Base-by-base conservation (phyloP, 2,113 vertebrate species). In the Coreoperca whiteheadi region DNA sequence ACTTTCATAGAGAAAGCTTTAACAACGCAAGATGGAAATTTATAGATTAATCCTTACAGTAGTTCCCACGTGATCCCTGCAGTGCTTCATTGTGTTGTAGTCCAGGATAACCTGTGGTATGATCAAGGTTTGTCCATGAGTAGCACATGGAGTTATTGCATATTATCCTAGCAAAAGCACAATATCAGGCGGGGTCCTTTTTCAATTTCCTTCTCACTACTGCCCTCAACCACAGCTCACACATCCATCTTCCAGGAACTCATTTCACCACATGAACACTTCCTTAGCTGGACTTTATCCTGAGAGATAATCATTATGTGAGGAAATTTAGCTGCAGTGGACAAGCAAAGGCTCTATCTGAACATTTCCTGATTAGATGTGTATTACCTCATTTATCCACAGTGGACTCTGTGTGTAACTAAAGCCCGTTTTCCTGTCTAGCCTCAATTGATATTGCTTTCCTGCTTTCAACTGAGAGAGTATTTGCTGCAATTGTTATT, bases 331-430 rank as follows among this genome's bases (percentile, higher is more conserved):
- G 39, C 86, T 50, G 79, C 72, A 60, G 77, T 48, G 37, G 80
- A 82, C 41, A 75, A 77, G 66, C 77, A n/a, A 80, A 79, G 66
- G 39, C 74, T 81, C 63, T 48, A 65, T 89, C 87, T 16, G 82
- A 70, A 86, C 89, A 83, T 89, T 90, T 89, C 88, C 86, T 88
- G 80, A 92, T 89, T 86, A 86, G 79, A 90, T 84, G 82, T 67
- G 73, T 76, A 69, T 88, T 80, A 71, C 59, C 63, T 87, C 70
- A 83, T 89, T 86, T 84, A 87, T 63, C 74, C 76, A 71, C 54
- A 25, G 74, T 37, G 66, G 61, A 64, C 75, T 83, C n/a, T 46
- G 32, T 60, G 41, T 28, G 48, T 43, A 77, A 81, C 75, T 51
- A 70, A 86, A 77, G 71, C 63, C 60, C 34, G 60, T 65, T 77